phyloP scores from a whole-genome alignment of 2,888 invertebrate genomes.

The Danaus chrysippus region DNA sequence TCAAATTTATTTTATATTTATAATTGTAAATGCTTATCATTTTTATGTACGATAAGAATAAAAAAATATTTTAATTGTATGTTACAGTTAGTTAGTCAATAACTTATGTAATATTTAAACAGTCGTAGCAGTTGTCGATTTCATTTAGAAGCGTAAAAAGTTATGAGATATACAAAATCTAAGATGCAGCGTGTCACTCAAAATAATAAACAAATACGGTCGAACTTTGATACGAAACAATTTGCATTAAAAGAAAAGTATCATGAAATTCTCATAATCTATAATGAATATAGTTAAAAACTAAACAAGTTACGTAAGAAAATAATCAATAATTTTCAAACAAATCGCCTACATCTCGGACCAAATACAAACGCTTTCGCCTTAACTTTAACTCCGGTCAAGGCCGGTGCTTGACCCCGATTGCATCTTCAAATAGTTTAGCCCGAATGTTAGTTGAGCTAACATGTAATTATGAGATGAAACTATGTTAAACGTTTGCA shows the following conservation, averaged over 20 bases:
- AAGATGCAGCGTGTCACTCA: not conserved
- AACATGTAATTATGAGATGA: too few relatives aligned
- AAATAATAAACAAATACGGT: not conserved
- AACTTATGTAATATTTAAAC: not conserved
- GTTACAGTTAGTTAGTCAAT: conserved; percentile 4
- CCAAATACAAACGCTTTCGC: conserved; percentile 22
- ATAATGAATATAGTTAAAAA: not conserved
- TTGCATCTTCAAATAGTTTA: conserved; percentile 22
- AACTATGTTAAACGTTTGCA: too few relatives aligned
- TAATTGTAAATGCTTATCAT: too few relatives aligned
- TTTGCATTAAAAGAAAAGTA: not conserved
- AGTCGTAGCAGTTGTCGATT: not conserved
- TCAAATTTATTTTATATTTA: not conserved
- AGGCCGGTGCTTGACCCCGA: conserved; percentile 41
- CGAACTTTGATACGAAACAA: not conserved
- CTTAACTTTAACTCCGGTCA: conserved; percentile 25
- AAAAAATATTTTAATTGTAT: conserved; percentile 1
- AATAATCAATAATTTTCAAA: not conserved
- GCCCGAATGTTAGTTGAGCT: conserved; percentile 13
- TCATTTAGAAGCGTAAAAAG: not conserved
- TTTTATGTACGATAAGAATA: not conserved
- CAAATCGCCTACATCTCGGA: not conserved
- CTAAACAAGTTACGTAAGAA: not conserved
- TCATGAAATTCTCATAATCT: not conserved
- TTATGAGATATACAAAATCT: not conserved